These are phyloP conservation scores for Trididemnum nubilum DNA, from an alignment of 23 tunicate species.

Conservation along the genomic window DNA sequence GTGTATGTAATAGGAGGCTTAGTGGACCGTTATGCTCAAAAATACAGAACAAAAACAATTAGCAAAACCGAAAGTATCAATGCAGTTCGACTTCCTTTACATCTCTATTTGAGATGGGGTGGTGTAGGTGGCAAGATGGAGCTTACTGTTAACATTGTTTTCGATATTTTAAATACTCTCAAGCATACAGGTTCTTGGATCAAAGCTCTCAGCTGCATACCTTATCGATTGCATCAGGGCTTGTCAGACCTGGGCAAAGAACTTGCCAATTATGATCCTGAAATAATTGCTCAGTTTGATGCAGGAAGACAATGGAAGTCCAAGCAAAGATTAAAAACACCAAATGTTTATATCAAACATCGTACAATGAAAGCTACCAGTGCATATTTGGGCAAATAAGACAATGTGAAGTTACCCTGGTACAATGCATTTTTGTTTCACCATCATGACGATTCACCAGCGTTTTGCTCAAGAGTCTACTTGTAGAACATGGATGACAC, in stretches of 20 bases:
- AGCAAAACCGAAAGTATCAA: slow-evolving; percentile 12
- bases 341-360: not conserved
- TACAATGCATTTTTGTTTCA: not conserved
- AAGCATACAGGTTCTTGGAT: slow-evolving; percentile 58
- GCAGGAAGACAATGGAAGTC: slow-evolving; percentile 10
- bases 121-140: slow-evolving; percentile 38
- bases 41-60: slow-evolving; percentile 21
- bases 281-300: slow-evolving; percentile 33
- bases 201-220: slow-evolving; percentile 50
- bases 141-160: slow-evolving; percentile 31
- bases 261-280: slow-evolving; percentile 24
- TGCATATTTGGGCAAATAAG: not conserved
- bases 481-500: too few species aligned
- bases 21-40: slow-evolving; percentile 27
- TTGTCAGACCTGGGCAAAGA: slow-evolving; percentile 46
- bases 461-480: too few species aligned
- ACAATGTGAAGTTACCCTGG: not conserved
- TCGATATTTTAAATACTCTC: slow-evolving; percentile 35
- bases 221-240: slow-evolving; percentile 61
- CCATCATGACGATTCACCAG: too few species aligned
- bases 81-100: slow-evolving; percentile 31
- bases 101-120: slow-evolving; percentile 60
- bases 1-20: slow-evolving; percentile 63
- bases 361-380: not conserved
- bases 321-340: not conserved